Conservation (phyloP, 1,140 invertebrate species). For the Megalonaias nervosa region DNA sequence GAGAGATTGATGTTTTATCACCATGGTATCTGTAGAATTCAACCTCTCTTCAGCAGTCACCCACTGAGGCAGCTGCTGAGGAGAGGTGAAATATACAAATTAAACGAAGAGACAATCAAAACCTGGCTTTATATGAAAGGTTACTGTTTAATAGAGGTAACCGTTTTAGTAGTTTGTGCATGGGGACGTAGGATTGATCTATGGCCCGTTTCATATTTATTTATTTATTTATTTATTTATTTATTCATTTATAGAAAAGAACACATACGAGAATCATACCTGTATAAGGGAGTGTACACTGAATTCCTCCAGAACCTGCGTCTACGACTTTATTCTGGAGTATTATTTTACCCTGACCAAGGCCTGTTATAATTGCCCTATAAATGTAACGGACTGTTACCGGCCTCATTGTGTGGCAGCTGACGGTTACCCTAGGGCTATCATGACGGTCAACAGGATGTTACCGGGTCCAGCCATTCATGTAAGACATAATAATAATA, state of each 20-base stretch:
- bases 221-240: background rate
- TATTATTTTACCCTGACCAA: slow-evolving; percentile 84
- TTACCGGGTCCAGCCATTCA: slow-evolving; percentile 90
- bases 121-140: too few relatives aligned
- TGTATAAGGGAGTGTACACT: slow-evolving; percentile 88
- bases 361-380: slow-evolving; percentile 88
- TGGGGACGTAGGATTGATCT: too few relatives aligned
- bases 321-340: slow-evolving; percentile 82
- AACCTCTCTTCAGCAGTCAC: too few relatives aligned
- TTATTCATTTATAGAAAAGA: background rate
- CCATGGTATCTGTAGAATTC: too few relatives aligned
- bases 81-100: too few relatives aligned
- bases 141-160: too few relatives aligned
- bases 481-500: too few relatives aligned
- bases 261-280: slow-evolving; percentile 48
- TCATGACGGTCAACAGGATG: slow-evolving; percentile 88
- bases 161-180: too few relatives aligned
- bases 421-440: slow-evolving; percentile 83
- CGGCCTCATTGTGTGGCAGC: slow-evolving; percentile 86
- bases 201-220: background rate
- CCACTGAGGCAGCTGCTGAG: too few relatives aligned
- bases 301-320: slow-evolving; percentile 77
- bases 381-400: slow-evolving; percentile 82
- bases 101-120: too few relatives aligned
- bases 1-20: too few relatives aligned